A percentile compares a stretch with the other conserved stretches of the same genome.
These are phyloP conservation scores for Gasterosteus aculeatus DNA, from an alignment of 2,113 vertebrate species.

Conservation along the genomic window DNA sequence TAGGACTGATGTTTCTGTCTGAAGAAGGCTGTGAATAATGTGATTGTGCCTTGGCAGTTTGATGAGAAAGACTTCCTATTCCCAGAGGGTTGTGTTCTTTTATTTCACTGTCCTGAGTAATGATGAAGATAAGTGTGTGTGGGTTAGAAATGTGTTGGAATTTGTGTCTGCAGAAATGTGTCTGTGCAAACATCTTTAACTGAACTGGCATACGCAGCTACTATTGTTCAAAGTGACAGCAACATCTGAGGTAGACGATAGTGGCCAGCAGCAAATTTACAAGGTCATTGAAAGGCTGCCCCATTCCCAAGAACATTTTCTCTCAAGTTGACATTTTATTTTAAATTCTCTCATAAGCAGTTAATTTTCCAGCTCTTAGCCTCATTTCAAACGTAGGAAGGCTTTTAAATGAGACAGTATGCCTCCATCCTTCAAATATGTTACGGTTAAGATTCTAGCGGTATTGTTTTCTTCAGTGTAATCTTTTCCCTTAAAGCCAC, in stretches of 20 bases:
- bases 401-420: background rate
- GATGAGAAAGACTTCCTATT: conserved; percentile 10
- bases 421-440: background rate
- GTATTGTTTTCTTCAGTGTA: background rate
- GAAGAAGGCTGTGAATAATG: background rate
- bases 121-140: background rate
- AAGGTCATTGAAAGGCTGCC: background rate
- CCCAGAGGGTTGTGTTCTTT: background rate
- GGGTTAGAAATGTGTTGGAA: conserved; percentile 15
- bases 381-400: background rate
- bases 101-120: background rate
- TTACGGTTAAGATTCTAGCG: background rate
- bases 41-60: background rate
- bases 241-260: background rate
- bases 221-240: background rate
- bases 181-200: background rate
- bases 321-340: background rate
- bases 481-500: background rate
- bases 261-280: background rate
- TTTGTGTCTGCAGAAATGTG: background rate
- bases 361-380: background rate
- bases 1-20: conserved; percentile 1
- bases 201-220: background rate
- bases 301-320: background rate
- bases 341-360: background rate